Conservation (phyloP, 2,113 vertebrate species). For the Antechinus stuartii region DNA sequence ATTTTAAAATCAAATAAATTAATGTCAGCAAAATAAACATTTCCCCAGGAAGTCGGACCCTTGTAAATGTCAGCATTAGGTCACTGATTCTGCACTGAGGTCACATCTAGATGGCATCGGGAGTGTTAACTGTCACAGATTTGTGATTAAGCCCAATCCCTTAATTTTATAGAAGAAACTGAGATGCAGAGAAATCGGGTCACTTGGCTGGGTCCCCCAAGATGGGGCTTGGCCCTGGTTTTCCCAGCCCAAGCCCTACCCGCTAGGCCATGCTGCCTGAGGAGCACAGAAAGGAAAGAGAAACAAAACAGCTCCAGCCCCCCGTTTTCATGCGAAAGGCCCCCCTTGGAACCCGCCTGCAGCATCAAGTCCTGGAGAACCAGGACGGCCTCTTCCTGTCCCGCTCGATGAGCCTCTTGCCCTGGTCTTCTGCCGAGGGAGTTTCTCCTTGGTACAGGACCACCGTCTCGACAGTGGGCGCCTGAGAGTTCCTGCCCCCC, state of each 20-base stretch:
- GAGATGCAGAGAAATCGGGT: background rate
- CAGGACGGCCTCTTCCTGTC: conserved; percentile 92
- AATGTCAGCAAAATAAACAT: background rate
- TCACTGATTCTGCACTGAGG: no score
- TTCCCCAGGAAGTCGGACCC: background rate
- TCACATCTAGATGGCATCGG: no score
- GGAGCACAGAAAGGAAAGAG: background rate
- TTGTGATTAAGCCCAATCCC: no score
- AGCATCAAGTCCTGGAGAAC: conserved; percentile 88
- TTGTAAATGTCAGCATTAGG: background rate
- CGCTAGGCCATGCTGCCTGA: background rate
- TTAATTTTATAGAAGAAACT: background rate
- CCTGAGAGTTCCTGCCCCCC: conserved; percentile 86
- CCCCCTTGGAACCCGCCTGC: background rate
- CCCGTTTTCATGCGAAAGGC: background rate
- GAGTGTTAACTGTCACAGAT: no score
- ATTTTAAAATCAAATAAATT: background rate
- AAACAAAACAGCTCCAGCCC: background rate
- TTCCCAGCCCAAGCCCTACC: background rate
- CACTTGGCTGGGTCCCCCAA: no score
- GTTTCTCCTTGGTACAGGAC: conserved; percentile 92
- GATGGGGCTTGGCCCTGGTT: background rate
- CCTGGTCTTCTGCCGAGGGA: conserved; percentile 84
- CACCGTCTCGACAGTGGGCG: conserved; percentile 88
- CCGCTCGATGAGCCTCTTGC: conserved; percentile 93